Evolutionary conservation across 2,113 vertebrate genomes (phyloP).

Genomic region (Leucopsar rothschildi): DNA sequence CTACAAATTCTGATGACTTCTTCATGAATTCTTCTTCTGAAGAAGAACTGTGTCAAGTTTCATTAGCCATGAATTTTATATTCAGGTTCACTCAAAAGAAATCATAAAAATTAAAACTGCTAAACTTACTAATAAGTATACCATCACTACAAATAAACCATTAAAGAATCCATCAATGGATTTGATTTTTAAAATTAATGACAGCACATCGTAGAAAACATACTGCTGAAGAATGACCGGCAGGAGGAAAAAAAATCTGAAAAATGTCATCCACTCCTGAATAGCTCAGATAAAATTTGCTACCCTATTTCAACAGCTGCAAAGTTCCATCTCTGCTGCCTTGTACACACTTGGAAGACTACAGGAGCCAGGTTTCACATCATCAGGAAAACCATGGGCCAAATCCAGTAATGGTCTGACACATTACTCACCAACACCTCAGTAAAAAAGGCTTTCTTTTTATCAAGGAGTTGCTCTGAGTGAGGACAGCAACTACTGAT

Average conservation of each 20-base stretch:
- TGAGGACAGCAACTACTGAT: neutral
- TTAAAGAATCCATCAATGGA: neutral
- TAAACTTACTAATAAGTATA: neutral
- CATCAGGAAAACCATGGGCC: neutral
- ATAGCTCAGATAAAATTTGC: neutral
- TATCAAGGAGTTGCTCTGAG: neutral
- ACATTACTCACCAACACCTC: rapidly evolving
- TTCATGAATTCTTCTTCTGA: neutral
- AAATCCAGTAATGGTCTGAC: neutral
- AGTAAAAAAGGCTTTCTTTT: neutral
- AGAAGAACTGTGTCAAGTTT: neutral
- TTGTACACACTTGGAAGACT: neutral
- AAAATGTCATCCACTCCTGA: neutral
- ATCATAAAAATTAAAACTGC: neutral
- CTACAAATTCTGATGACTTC: neutral
- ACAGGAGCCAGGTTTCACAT: rapidly evolving
- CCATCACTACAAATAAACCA: neutral
- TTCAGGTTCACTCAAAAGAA: neutral
- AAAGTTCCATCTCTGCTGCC: neutral
- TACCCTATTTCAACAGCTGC: neutral
- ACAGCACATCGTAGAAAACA: neutral
- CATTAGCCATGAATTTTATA: neutral
- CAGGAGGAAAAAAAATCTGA: neutral
- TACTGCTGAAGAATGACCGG: neutral
- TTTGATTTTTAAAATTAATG: neutral